A percentile compares a stretch with the other conserved stretches of the same genome.
These are phyloP conservation scores for Sphenopsis melanotis DNA, from an alignment of 2,797 vertebrate species.

Conservation along the genomic window DNA sequence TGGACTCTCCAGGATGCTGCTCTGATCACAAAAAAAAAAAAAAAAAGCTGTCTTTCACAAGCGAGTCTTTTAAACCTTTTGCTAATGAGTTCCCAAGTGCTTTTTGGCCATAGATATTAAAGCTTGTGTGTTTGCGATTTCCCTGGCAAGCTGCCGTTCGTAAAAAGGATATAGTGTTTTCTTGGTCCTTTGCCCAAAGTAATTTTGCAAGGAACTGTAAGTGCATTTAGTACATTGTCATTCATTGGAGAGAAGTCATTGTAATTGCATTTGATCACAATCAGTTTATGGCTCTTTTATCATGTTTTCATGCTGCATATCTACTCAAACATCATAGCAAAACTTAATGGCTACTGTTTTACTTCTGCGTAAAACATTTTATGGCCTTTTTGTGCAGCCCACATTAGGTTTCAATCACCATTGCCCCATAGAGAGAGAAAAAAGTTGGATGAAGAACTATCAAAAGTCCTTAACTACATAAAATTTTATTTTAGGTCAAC, in stretches of 20 bases:
- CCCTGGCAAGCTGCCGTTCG: slow-evolving; percentile 77
- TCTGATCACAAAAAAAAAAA: slow-evolving; percentile 28
- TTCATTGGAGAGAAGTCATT: slow-evolving; percentile 76
- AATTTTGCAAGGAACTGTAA: slow-evolving; percentile 78
- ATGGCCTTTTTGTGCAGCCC: slow-evolving; percentile 65
- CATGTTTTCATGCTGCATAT: slow-evolving; percentile 78
- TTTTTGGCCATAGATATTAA: slow-evolving; percentile 78
- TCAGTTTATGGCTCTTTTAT: slow-evolving; percentile 78
- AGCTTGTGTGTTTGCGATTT: slow-evolving; percentile 76
- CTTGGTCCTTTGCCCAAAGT: slow-evolving; percentile 80
- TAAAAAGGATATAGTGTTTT: slow-evolving; percentile 78
- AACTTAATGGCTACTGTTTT: slow-evolving; percentile 82
- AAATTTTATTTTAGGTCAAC: slow-evolving; percentile 78
- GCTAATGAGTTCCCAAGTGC: slow-evolving; percentile 80
- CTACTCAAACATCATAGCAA: slow-evolving; percentile 76
- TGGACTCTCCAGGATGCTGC: slow-evolving; percentile 36
- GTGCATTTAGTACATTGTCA: slow-evolving; percentile 77
- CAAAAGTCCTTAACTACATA: slow-evolving; percentile 74
- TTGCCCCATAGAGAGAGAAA: slow-evolving; percentile 63
- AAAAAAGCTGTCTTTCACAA: slow-evolving; percentile 61
- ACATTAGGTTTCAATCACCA: slow-evolving; percentile 79
- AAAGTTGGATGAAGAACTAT: slow-evolving; percentile 74
- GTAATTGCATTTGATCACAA: slow-evolving; percentile 80
- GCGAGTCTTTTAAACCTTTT: slow-evolving; percentile 70
- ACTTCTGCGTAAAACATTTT: slow-evolving; percentile 79